Evolutionary conservation across 2,888 invertebrate genomes (phyloP).

Genomic region (Sinodicranocentrus sp.): DNA sequence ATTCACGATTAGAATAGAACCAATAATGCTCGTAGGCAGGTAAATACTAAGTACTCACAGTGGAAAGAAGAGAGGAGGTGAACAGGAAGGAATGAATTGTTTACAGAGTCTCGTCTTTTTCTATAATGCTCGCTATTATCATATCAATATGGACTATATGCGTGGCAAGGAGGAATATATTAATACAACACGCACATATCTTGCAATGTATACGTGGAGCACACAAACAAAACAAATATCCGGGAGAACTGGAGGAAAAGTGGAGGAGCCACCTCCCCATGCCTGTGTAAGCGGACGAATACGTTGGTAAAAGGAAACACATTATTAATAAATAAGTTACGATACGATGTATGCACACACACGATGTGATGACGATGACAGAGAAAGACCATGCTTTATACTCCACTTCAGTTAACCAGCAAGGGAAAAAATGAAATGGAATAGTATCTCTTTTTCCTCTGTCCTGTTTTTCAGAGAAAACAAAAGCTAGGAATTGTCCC

Average conservation of each 20-base stretch:
- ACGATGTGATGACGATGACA: background rate
- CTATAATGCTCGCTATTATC: background rate
- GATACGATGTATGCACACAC: background rate
- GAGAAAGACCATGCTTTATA: background rate
- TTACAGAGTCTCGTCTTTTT: background rate
- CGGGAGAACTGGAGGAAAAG: background rate
- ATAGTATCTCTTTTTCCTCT: too few species aligned
- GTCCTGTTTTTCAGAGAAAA: too few species aligned
- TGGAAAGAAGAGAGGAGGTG: background rate
- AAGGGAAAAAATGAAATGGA: background rate
- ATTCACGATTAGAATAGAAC: too few species aligned
- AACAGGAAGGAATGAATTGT: slow-evolving; percentile 11
- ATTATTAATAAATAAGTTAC: slow-evolving; percentile 2
- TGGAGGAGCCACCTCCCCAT: too few species aligned
- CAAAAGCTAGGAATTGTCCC: too few species aligned
- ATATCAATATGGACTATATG: background rate
- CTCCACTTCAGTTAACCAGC: background rate
- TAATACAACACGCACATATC: background rate
- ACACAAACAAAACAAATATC: slow-evolving; percentile 20
- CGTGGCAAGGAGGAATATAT: too few species aligned
- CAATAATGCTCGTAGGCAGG: background rate
- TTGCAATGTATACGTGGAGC: background rate
- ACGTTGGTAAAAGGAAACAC: too few species aligned
- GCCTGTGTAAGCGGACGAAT: too few species aligned
- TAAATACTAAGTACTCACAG: background rate